These are phyloP conservation scores for Mesembrinibis cayennensis DNA, from an alignment of 2,113 vertebrate species.

Conservation along the genomic window DNA sequence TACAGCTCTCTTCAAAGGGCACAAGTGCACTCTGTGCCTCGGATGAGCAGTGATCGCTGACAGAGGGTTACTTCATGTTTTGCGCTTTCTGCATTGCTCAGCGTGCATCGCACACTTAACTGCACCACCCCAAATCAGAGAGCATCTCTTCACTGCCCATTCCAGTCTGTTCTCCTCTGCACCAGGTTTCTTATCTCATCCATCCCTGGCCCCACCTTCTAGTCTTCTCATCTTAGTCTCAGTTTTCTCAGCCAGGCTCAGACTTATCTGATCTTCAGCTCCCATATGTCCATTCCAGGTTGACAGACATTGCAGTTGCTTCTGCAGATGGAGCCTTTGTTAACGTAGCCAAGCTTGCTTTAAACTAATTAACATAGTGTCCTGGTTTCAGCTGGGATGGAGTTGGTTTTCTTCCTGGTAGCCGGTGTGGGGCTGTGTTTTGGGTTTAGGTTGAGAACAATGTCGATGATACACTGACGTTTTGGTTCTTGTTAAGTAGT, in stretches of 20 bases:
- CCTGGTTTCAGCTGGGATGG: too few relatives aligned
- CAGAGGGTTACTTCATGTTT: not conserved
- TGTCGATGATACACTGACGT: too few relatives aligned
- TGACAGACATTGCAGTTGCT: not conserved
- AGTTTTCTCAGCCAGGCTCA: not conserved
- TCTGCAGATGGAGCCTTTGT: not conserved
- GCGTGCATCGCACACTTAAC: not conserved
- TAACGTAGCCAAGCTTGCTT: not conserved
- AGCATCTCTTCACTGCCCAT: not conserved
- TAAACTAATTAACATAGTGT: not conserved
- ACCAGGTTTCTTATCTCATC: not conserved
- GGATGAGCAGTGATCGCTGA: not conserved
- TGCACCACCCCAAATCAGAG: not conserved
- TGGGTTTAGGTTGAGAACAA: too few relatives aligned
- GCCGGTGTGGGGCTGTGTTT: too few relatives aligned
- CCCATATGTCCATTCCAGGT: rapidly evolving
- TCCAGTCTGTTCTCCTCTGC: not conserved
- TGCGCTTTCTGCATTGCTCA: not conserved
- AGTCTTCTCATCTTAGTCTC: not conserved
- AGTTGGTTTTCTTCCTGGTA: too few relatives aligned
- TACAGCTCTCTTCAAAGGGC: not conserved
- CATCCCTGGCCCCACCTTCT: not conserved
- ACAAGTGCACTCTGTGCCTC: not conserved
- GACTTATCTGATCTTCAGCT: not conserved
- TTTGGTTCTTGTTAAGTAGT: too few relatives aligned